Conservation (phyloP, 1,140 invertebrate species). For the Zaprionus vittiger region DNA sequence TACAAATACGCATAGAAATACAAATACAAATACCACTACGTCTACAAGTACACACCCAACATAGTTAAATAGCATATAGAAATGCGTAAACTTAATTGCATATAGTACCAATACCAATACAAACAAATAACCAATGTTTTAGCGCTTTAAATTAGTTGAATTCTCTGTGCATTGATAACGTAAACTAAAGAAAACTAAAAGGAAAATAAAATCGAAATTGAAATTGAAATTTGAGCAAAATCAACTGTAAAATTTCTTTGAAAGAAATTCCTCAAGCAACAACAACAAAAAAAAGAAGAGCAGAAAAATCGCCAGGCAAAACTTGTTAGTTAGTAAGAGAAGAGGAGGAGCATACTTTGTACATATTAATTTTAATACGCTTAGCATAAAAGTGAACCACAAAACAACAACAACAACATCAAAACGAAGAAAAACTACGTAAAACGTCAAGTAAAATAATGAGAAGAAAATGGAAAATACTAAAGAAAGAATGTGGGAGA, state of each 20-base stretch:
- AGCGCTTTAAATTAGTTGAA: conserved; percentile 75
- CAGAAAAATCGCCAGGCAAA: conserved; percentile 34
- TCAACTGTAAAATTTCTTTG: conserved; percentile 38
- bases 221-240: background rate
- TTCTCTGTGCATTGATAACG: conserved; percentile 61
- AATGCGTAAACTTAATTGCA: conserved; percentile 40
- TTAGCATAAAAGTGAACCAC: conserved; percentile 66
- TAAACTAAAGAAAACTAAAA: conserved; percentile 23
- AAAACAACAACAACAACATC: conserved; percentile 30
- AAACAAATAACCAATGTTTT: conserved; percentile 73
- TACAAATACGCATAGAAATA: conserved; percentile 44
- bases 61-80: conserved; percentile 60
- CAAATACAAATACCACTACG: conserved; percentile 44
- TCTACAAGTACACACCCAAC: conserved; percentile 36
- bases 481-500: conserved; percentile 4
- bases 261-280: conserved; percentile 40
- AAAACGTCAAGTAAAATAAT: conserved; percentile 61
- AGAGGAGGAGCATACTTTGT: conserved; percentile 59
- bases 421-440: conserved; percentile 52
- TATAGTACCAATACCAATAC: conserved; percentile 46
- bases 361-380: conserved; percentile 74
- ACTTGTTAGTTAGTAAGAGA: conserved; percentile 66
- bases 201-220: conserved; percentile 1
- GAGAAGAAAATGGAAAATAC: conserved; percentile 24
- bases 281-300: conserved; percentile 25